Evolutionary conservation across 2,113 vertebrate species (phyloP).

Genomic region (Phasianus colchicus): DNA sequence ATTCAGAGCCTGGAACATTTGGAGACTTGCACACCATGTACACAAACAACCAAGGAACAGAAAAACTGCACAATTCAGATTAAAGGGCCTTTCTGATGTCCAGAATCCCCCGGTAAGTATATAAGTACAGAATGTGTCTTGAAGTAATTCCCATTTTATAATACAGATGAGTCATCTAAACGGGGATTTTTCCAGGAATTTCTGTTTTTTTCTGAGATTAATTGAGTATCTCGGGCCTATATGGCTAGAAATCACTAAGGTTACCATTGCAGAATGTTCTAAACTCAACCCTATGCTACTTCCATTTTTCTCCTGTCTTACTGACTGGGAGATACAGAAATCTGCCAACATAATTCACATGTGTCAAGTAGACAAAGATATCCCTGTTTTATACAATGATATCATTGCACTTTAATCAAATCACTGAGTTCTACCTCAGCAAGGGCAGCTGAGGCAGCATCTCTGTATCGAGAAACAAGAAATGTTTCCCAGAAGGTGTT

Average conservation of each 20-base stretch:
- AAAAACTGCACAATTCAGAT: background rate
- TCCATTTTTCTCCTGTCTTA: background rate
- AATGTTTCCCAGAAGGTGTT: no score
- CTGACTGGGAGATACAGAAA: background rate
- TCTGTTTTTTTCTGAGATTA: background rate
- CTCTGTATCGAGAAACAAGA: no score
- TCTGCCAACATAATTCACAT: background rate
- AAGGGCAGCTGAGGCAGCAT: no score
- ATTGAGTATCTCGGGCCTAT: background rate
- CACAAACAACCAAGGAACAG: constrained; percentile 15
- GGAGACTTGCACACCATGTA: background rate
- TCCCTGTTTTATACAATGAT: background rate
- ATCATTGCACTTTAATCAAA: background rate
- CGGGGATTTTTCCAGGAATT: background rate
- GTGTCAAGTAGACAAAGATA: background rate
- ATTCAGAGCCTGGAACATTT: background rate
- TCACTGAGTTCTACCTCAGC: no score
- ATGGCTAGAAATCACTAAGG: background rate
- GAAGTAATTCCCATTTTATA: constrained; percentile 45
- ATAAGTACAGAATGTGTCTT: constrained; percentile 20
- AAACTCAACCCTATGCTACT: background rate
- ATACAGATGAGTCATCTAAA: constrained; percentile 30
- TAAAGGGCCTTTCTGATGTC: background rate
- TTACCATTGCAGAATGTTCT: background rate
- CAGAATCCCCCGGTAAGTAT: constrained; percentile 24